Evolutionary conservation across 2,113 vertebrate species (phyloP), one percentile per base, ranked within the genome.

Genomic region (Blennius ocellaris): DNA sequence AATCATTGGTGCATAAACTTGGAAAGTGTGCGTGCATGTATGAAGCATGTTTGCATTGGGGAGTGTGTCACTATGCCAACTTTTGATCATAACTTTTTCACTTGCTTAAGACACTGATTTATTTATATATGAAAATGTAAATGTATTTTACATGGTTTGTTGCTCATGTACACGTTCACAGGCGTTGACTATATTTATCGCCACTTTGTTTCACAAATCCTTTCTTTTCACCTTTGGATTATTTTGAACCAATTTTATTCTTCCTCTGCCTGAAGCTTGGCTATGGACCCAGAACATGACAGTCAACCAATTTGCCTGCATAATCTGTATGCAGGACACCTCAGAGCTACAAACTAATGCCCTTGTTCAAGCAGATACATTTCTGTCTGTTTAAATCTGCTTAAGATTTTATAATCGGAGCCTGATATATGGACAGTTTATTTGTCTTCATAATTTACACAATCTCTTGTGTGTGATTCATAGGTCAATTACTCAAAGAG

Each of bases 401-500:
- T 86, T 80, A 86, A 87, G 74, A 85, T 73, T 86, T 85, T 85
- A 73, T 87, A 87, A 86, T 86, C 74, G 72, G 48, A 56, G 55
- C 30, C 81, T 88, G 83, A 91, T 88, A 80, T 81, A 87, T 88
- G 82, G 77, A 66, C 74, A 67, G 71, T 88, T 87, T 88, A 90
- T 92, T 90, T 88, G 82, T 87, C 84, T 88, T 88, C 66, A 84
- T 90, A 88, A 90, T 88, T 90, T 80, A 86, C 81, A 76, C 69
- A 61, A 85, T 87, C 82, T 89, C 85, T 89, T 89, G 85, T 87
- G 84, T 77, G 76, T 89, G 85, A 85, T 88, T 91, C 87, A 87
- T 90, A 77, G 85, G 88, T 90, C 88, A 91, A 90, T 92, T 90
- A 89, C 74, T 88, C 80, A 89, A 73, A 85, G 84, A 84, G 66